phyloP scores from a whole-genome alignment of 2,113 vertebrate genomes.

The Eulacestoma nigropectus region DNA sequence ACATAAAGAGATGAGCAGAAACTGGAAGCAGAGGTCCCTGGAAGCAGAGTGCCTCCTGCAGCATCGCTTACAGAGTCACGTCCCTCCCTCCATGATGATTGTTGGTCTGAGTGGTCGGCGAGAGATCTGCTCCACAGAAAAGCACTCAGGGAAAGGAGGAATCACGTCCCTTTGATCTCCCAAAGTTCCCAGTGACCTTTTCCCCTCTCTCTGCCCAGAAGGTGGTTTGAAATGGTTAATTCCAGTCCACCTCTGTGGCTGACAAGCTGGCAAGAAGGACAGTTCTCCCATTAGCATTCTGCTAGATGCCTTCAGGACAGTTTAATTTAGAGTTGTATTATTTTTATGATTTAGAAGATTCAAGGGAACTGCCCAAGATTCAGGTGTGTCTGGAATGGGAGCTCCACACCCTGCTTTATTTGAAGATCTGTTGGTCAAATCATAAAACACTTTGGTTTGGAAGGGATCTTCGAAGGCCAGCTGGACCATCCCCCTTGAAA shows the following conservation, averaged over 20 bases:
- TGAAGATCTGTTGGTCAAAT: not conserved
- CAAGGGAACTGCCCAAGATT: not conserved
- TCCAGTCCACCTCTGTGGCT: not conserved
- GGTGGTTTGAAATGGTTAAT: not conserved
- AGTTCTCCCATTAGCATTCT: not conserved
- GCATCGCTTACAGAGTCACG: rapidly evolving
- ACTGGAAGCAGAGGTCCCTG: not conserved
- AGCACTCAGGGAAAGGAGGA: not conserved
- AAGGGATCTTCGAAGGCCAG: not conserved
- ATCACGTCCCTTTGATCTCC: rapidly evolving
- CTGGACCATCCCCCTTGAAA: not conserved
- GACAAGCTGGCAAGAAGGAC: not conserved
- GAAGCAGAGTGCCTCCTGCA: not conserved
- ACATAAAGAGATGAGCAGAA: not conserved
- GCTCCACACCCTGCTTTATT: not conserved
- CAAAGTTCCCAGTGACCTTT: not conserved
- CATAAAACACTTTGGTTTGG: not conserved
- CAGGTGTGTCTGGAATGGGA: not conserved
- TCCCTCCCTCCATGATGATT: rapidly evolving
- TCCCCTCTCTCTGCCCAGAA: not conserved
- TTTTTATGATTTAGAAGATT: not conserved
- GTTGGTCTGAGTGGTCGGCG: not conserved
- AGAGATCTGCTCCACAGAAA: not conserved
- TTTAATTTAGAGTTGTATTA: not conserved
- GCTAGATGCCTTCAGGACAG: not conserved